phyloP scores from a whole-genome alignment of 2,797 vertebrate species.

The Melanotaenia parkinsoni region DNA sequence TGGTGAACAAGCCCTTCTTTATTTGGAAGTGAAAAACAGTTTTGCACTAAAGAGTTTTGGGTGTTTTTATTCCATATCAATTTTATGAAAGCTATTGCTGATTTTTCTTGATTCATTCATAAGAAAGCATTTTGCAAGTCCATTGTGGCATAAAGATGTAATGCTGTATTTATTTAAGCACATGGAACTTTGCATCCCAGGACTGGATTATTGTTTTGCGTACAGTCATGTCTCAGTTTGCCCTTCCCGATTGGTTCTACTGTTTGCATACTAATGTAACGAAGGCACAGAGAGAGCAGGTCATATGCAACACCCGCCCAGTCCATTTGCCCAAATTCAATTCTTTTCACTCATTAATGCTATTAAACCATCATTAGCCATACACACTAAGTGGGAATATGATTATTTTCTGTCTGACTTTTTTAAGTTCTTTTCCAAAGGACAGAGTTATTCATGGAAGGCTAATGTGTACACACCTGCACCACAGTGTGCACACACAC shows the following conservation, averaged over 20 bases:
- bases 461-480: constrained; percentile 68
- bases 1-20: constrained; percentile 6
- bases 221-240: constrained; percentile 39
- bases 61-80: constrained; percentile 51
- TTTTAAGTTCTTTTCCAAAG: constrained; percentile 24
- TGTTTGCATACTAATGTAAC: constrained; percentile 39
- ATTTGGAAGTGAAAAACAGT: neutral
- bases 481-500: constrained; percentile 28
- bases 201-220: constrained; percentile 31
- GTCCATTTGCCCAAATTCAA: constrained; percentile 23
- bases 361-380: constrained; percentile 73
- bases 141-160: constrained; percentile 49
- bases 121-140: constrained; percentile 52
- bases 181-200: constrained; percentile 47
- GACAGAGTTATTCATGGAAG: constrained; percentile 56
- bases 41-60: constrained; percentile 3
- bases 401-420: constrained; percentile 48
- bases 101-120: constrained; percentile 47
- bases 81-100: constrained; percentile 33
- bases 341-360: constrained; percentile 58
- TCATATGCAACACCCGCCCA: constrained; percentile 42
- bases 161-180: constrained; percentile 57
- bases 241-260: constrained; percentile 17
- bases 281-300: constrained; percentile 32
- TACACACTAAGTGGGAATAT: constrained; percentile 66